phyloP scores from a whole-genome alignment of 2,888 invertebrate species.

The Tanypteryx hageni region DNA sequence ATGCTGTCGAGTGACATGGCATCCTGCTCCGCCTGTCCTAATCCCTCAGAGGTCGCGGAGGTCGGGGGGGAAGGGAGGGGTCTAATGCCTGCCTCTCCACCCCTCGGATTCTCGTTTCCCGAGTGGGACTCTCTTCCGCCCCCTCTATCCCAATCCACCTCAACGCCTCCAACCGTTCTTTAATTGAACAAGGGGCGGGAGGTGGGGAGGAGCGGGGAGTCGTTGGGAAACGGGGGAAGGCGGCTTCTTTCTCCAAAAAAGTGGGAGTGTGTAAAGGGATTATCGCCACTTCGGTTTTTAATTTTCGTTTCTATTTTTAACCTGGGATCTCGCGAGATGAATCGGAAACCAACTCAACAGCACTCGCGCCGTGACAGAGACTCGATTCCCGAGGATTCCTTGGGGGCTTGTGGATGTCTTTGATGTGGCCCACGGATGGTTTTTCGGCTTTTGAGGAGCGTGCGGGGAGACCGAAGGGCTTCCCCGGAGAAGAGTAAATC shows the following conservation, averaged over 20 bases:
- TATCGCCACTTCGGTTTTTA: background rate
- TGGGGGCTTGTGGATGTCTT: background rate
- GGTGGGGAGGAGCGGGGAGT: background rate
- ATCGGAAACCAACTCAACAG: background rate
- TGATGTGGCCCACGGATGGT: slow-evolving; percentile 37
- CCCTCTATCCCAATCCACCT: background rate
- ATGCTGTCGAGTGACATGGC: slow-evolving; percentile 29
- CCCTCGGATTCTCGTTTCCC: background rate
- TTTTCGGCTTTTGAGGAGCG: slow-evolving; percentile 45
- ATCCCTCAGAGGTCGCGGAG: slow-evolving; percentile 25
- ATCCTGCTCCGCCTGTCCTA: background rate
- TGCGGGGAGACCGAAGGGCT: background rate
- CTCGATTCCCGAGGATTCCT: slow-evolving; percentile 36
- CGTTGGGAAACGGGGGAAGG: background rate
- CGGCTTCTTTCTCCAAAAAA: background rate
- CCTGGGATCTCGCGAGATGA: background rate
- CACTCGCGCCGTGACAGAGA: background rate
- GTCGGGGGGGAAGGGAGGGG: background rate
- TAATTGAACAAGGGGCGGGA: background rate
- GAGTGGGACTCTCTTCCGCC: background rate
- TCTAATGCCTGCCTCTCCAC: background rate
- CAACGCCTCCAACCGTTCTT: background rate
- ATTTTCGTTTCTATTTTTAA: background rate
- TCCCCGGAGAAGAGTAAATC: slow-evolving; percentile 46
- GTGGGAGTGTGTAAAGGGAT: background rate